These are phyloP conservation scores for Peromyscus polionotus DNA, from an alignment of 2,113 vertebrate species.

Conservation along the genomic window DNA sequence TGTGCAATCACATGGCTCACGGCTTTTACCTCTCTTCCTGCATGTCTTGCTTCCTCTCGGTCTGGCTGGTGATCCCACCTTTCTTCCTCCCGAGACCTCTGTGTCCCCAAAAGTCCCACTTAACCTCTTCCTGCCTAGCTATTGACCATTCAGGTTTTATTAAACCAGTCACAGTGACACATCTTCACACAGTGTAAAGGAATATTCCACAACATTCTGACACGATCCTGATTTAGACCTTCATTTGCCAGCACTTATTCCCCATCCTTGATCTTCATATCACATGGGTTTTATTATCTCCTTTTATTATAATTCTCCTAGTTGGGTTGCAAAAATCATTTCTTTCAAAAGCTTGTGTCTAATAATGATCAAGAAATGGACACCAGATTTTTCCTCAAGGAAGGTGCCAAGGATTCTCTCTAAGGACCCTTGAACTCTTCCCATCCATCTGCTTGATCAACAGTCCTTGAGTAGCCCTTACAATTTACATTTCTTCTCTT, in stretches of 20 bases:
- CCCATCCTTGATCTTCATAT: neutral
- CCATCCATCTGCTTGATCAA: neutral
- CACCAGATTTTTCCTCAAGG: neutral
- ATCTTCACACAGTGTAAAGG: neutral
- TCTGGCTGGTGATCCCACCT: neutral
- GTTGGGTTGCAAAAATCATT: neutral
- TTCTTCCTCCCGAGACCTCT: neutral
- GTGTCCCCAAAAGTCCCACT: neutral
- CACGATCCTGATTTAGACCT: neutral
- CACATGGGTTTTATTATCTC: neutral
- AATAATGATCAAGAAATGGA: neutral
- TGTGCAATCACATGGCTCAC: neutral
- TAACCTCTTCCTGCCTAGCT: neutral
- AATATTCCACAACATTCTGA: neutral
- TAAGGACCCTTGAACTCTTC: neutral
- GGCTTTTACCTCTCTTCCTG: neutral
- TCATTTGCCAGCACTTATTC: neutral
- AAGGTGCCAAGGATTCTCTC: neutral
- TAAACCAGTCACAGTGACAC: neutral
- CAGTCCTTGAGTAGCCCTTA: neutral
- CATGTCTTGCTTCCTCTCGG: neutral
- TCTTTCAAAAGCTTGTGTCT: neutral
- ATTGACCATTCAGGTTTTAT: neutral
- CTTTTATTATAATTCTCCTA: neutral
- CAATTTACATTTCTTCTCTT: neutral